phyloP scores from a whole-genome alignment of 2,888 invertebrate genomes.

The Drosophila kanekoi region DNA sequence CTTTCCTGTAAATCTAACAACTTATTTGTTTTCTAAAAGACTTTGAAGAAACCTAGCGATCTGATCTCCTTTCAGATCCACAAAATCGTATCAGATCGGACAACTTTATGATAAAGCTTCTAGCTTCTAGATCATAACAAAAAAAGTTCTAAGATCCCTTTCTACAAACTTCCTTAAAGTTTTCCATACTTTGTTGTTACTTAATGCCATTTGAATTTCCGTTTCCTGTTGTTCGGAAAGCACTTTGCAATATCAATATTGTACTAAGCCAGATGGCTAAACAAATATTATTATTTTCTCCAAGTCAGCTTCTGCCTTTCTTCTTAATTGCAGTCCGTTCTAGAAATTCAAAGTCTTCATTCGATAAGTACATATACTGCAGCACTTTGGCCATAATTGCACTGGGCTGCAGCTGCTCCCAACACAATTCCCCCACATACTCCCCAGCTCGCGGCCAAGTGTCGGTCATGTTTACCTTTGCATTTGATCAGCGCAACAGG shows the following conservation, averaged over 20 bases:
- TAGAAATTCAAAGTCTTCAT: slow-evolving; percentile 1
- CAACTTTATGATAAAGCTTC: no score
- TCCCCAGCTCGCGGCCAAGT: not conserved
- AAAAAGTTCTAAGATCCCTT: not conserved
- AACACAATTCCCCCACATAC: no score
- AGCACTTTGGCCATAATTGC: no score
- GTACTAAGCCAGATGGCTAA: not conserved
- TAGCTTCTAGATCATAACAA: no score
- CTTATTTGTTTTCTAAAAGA: no score
- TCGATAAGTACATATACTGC: not conserved
- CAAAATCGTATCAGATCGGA: no score
- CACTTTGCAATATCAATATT: not conserved
- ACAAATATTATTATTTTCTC: slow-evolving; percentile 5
- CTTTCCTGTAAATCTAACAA: no score
- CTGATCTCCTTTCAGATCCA: no score
- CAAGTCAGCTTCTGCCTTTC: slow-evolving; percentile 12
- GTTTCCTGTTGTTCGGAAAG: slow-evolving; percentile 2
- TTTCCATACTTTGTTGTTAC: not conserved
- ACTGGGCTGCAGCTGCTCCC: slow-evolving; percentile 10
- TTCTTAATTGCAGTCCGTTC: slow-evolving; percentile 17
- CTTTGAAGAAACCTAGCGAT: no score
- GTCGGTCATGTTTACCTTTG: slow-evolving; percentile 19
- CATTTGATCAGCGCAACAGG: slow-evolving; percentile 14
- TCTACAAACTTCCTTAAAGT: not conserved
- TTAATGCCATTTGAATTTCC: not conserved